phyloP scores from a whole-genome alignment of 2,888 invertebrate species.

The Rhamnusium bicolor region DNA sequence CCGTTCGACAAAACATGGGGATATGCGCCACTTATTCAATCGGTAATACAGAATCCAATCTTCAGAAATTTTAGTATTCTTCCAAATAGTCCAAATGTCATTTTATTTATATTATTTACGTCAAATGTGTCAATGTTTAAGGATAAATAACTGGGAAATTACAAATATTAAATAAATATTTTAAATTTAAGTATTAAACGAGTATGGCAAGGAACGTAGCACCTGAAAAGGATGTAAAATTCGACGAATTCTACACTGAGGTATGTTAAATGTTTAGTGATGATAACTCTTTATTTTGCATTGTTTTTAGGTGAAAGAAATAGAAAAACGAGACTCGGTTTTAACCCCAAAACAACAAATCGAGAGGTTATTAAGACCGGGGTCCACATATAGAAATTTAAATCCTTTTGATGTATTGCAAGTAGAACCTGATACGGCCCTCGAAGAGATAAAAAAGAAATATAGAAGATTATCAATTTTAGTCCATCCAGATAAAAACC shows the following conservation, averaged over 20 bases:
- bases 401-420: constrained; percentile 96
- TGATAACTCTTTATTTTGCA: neutral
- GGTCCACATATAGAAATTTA: constrained; percentile 98
- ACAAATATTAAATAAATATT: constrained; percentile 1
- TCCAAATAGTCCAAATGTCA: neutral
- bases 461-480: constrained; percentile 94
- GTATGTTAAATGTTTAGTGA: constrained; percentile 72
- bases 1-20: too few species aligned
- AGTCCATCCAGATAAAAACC: constrained; percentile 99
- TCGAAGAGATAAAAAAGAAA: constrained; percentile 97
- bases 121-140: neutral
- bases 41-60: neutral
- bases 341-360: constrained; percentile 98
- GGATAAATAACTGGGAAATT: neutral
- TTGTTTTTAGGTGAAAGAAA: constrained; percentile 91
- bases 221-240: constrained; percentile 78
- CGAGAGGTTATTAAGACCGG: constrained; percentile 94
- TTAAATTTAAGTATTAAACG: neutral
- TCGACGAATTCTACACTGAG: constrained; percentile 88
- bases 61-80: neutral
- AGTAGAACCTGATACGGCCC: constrained; percentile 89
- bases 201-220: constrained; percentile 49
- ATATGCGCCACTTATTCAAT: neutral
- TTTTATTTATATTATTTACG: constrained; percentile 7
- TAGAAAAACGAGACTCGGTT: constrained; percentile 97